These are phyloP conservation scores for Goniozus legneri DNA, from an alignment of 1,140 invertebrate genomes.

Conservation along the genomic window DNA sequence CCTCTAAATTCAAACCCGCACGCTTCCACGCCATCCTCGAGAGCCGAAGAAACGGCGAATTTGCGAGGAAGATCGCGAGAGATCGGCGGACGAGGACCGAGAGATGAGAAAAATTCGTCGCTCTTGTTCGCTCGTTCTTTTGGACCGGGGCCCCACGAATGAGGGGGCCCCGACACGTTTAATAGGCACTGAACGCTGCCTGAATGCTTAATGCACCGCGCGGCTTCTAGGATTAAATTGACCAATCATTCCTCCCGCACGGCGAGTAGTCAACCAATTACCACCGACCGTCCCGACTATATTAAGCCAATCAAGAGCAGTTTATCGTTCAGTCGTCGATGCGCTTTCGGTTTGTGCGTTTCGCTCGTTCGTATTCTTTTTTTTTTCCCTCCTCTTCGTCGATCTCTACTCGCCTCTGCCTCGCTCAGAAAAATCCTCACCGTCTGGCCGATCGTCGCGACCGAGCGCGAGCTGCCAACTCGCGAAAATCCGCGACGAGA, in stretches of 20 bases:
- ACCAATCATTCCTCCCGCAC: conserved; percentile 55
- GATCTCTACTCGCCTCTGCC: not conserved
- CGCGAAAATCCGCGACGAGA: too few relatives aligned
- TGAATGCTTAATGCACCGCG: conserved; percentile 54
- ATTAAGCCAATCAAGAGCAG: conserved; percentile 56
- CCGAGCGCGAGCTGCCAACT: too few relatives aligned
- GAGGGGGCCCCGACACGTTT: conserved; percentile 21
- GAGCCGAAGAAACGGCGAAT: too few relatives aligned
- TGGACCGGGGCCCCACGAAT: not conserved
- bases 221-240: conserved; percentile 53
- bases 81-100: not conserved
- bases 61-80: too few relatives aligned
- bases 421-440: too few relatives aligned
- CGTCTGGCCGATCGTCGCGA: too few relatives aligned
- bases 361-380: conserved; percentile 17
- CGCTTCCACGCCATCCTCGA: too few relatives aligned
- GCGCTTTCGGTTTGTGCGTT: conserved; percentile 29
- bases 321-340: conserved; percentile 54
- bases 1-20: too few relatives aligned
- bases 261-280: conserved; percentile 51
- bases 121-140: not conserved
- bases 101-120: not conserved
- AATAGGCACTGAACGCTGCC: conserved; percentile 51
- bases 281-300: conserved; percentile 46
- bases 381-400: conserved; percentile 1